Evolutionary conservation across 2,113 vertebrate genomes (phyloP), one percentile per base, ranked within the genome.

Genomic region (Anolis carolinensis): DNA sequence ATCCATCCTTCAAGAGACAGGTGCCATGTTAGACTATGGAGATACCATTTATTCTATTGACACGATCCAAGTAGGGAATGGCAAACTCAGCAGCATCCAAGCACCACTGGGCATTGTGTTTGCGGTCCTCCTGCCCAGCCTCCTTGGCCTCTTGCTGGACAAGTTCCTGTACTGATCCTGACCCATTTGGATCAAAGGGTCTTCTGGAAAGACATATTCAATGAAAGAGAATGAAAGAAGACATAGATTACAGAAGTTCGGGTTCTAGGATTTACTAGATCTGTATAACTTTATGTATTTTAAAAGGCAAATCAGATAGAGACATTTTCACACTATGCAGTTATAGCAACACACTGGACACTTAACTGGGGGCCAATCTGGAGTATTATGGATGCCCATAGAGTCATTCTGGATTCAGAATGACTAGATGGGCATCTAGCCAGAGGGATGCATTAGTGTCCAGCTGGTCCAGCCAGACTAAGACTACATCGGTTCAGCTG

Each of bases 21-120:
- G 2, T 18, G 18, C 2, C 4, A 16, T 18, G 2, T 0, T 68
- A 18, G 2, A 8, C 7, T 27, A 68, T 48, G 36, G 32, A 9
- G 1, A 2, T 16, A 4, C 9, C 27, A 2, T 1, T 5, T 68
- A 48, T 59, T 0, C 2, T 1, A n/a, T 81, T 23, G 8, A 0
- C 3, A 27, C 0, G 3, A 32, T 4, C 8, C 30, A 0, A 7
- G 9, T 80, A 16, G 0, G 0, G 34, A 25, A 80, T 2, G 79
- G 34, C 8, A 36, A 7, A 2, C 62, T 27, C 7, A 27, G 36
- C 2, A 27, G 14, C 14, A 81, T 13, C 63, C 27, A 7, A 27
- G 25, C 27, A 48, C 39, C 13, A 3, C 39, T 27, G 16, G 68
- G 39, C 52, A 23, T 62, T 7, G 6, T 44, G n/a, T 30, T 48